Evolutionary conservation across 2,888 invertebrate genomes (phyloP).

Genomic region (Sphinx pinastri): DNA sequence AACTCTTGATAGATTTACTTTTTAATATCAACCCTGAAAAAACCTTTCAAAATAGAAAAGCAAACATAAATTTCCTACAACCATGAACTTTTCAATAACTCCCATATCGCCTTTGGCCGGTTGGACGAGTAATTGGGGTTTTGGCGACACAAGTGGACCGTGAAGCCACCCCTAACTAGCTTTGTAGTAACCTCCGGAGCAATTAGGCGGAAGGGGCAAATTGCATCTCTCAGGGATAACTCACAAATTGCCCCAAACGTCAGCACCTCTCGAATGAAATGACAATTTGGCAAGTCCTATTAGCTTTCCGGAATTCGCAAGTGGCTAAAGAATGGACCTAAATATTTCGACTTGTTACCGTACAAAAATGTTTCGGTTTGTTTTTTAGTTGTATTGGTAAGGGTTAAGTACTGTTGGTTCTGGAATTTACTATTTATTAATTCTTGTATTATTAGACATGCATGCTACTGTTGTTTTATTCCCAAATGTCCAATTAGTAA

Average conservation of each 20-base stretch:
- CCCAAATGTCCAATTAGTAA: too few relatives aligned
- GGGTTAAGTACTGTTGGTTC: too few relatives aligned
- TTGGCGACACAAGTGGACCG: slow-evolving; percentile 51
- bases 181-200: slow-evolving; percentile 59
- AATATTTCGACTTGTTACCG: not conserved
- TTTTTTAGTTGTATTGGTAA: not conserved
- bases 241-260: slow-evolving; percentile 73
- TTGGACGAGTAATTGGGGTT: slow-evolving; percentile 46
- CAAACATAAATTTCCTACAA: too few relatives aligned
- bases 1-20: too few relatives aligned
- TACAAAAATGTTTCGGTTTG: not conserved
- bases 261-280: slow-evolving; percentile 63
- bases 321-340: slow-evolving; percentile 18
- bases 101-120: slow-evolving; percentile 31
- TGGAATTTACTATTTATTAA: too few relatives aligned
- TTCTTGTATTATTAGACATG: too few relatives aligned
- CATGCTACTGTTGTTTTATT: too few relatives aligned
- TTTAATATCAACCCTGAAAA: too few relatives aligned
- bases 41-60: too few relatives aligned
- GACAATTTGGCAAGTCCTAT: slow-evolving; percentile 62
- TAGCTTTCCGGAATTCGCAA: slow-evolving; percentile 42
- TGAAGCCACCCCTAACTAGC: slow-evolving; percentile 58
- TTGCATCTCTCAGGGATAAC: slow-evolving; percentile 75
- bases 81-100: slow-evolving; percentile 1
- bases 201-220: slow-evolving; percentile 75